A percentile compares a stretch with the other conserved stretches of the same genome.
Conservation (phyloP, 2,888 invertebrate genomes). For the Clivina fossor region DNA sequence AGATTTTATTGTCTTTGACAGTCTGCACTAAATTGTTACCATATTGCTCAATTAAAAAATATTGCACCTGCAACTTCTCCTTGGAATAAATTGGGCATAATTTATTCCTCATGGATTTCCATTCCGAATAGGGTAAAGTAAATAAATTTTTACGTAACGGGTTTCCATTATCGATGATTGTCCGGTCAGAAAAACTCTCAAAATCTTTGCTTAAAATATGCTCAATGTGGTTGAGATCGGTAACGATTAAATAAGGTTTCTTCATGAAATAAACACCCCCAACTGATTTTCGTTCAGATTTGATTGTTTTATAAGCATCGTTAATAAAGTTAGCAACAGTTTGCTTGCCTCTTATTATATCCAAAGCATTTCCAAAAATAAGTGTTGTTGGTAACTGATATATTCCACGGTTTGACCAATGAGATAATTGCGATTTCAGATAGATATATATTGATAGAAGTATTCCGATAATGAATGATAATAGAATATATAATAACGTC, state of each 20-base stretch:
- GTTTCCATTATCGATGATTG: neutral
- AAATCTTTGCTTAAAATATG: slow-evolving; percentile 3
- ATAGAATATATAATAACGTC: too few species aligned
- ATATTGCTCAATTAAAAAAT: too few species aligned
- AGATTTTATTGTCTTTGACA: too few species aligned
- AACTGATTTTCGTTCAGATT: neutral
- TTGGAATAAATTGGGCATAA: neutral
- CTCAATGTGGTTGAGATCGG: slow-evolving; percentile 9
- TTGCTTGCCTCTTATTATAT: neutral
- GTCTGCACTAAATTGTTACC: too few species aligned
- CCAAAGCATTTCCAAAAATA: neutral
- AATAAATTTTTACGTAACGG: neutral
- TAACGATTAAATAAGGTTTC: neutral
- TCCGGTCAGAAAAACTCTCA: neutral
- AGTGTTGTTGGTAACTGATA: slow-evolving; percentile 5
- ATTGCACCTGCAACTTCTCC: neutral
- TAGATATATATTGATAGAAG: slow-evolving; percentile 1
- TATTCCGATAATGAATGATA: neutral
- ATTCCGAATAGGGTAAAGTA: neutral
- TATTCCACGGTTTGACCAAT: slow-evolving; percentile 3
- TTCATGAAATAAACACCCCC: slow-evolving; percentile 3
- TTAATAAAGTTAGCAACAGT: neutral
- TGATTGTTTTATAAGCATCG: neutral
- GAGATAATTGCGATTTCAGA: neutral
- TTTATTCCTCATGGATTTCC: slow-evolving; percentile 1